Conservation (phyloP, 2,113 vertebrate genomes). For the Ploceus nigricollis region DNA sequence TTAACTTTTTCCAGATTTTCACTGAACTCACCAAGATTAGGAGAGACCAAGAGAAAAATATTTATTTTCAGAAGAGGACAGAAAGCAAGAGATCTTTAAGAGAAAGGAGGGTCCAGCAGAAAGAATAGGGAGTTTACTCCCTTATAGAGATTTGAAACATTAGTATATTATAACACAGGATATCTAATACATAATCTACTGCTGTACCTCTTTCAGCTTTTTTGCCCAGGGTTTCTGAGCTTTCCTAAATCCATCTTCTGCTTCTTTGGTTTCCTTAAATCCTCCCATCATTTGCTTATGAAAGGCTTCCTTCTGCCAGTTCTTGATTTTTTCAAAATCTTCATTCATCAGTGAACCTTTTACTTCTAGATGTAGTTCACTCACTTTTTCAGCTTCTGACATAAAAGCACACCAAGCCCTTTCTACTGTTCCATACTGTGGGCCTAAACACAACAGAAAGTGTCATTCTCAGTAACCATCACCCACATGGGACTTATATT, state of each 20-base stretch:
- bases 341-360: constrained; percentile 90
- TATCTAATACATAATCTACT: constrained; percentile 53
- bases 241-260: constrained; percentile 95
- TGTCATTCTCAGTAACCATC: constrained; percentile 45
- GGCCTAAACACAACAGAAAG: constrained; percentile 77
- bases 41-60: constrained; percentile 12
- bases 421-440: constrained; percentile 94
- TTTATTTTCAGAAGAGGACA: constrained; percentile 50
- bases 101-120: constrained; percentile 64
- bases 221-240: constrained; percentile 99
- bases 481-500: constrained; percentile 49
- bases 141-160: constrained; percentile 3
- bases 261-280: constrained; percentile 97
- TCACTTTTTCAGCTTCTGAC: constrained; percentile 94
- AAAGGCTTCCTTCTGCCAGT: constrained; percentile 96
- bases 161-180: constrained; percentile 30
- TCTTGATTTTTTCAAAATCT: constrained; percentile 98
- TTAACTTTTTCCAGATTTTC: neutral
- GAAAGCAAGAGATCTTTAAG: constrained; percentile 44
- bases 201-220: constrained; percentile 93
- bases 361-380: constrained; percentile 94
- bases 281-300: constrained; percentile 99
- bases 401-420: constrained; percentile 90
- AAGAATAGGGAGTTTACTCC: constrained; percentile 48
- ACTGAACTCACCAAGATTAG: neutral